A percentile compares a stretch with the other conserved stretches of the same genome.
Evolutionary conservation across 2,113 vertebrate species (phyloP).

Genomic region (Balaenoptera acutorostrata): DNA sequence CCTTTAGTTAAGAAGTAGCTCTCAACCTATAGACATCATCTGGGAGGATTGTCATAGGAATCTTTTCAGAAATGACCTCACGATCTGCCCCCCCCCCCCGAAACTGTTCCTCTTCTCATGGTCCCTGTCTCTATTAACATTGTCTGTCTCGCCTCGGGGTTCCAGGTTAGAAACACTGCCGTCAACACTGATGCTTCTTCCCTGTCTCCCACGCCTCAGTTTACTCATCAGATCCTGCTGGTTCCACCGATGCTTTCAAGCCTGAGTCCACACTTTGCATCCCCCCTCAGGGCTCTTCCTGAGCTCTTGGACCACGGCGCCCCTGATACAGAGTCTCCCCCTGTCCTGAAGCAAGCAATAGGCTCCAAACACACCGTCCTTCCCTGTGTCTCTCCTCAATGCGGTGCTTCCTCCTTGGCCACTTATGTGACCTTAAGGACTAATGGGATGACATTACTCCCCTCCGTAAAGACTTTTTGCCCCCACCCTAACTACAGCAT

Average conservation of each 20-base stretch:
- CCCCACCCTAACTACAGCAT: neutral
- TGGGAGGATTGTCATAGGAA: neutral
- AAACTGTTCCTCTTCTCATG: fast-evolving
- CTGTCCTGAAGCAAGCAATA: fast-evolving
- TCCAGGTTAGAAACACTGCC: neutral
- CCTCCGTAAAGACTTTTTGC: neutral
- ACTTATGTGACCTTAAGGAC: neutral
- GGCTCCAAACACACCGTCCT: neutral
- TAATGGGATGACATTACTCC: neutral
- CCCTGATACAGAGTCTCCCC: fast-evolving
- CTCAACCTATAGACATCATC: neutral
- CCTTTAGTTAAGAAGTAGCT: neutral
- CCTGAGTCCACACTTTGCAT: neutral
- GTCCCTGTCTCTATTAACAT: neutral
- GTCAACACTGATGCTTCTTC: fast-evolving
- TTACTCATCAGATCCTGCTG: neutral
- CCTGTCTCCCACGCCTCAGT: fast-evolving
- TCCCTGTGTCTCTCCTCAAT: neutral
- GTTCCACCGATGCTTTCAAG: neutral
- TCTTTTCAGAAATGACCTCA: neutral
- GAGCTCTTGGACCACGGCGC: neutral
- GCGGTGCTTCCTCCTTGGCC: neutral
- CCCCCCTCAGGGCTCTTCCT: too few species aligned
- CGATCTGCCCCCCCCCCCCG: too few species aligned
- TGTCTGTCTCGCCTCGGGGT: fast-evolving